Base-by-base conservation (phyloP, 2,888 invertebrate species). In the Lingula anatina region DNA sequence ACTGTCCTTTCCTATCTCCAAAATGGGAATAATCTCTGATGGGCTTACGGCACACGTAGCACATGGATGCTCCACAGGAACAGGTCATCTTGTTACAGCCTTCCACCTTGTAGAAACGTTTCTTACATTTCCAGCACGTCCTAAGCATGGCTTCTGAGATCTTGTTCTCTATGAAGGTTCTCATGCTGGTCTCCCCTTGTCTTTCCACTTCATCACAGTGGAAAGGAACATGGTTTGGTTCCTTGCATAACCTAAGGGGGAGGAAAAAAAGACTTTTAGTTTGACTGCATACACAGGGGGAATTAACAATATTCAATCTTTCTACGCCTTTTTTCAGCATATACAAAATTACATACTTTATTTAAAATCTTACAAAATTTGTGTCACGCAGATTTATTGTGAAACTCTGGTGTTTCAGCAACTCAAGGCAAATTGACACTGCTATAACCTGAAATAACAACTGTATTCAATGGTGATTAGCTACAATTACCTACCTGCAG, bases 11-110 rank as follows among this genome's bases (percentile, higher is more conserved):
- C 5, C 53, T 44, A 26, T 55, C 46, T 15, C 50, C 42, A 52
- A 84, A 84, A 70, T 84, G 84, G 1, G 55, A 54, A 59, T 85
- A 84, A 63, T 78, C 77, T 1, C 66, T 73, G 15, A 83, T 77
- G 3, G 66, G 62, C 47, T 56, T 50, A 39, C 70, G 54, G 45
- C 74, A 74, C 2, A 71, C 60, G 54, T 74, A 73, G 48, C 74
- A 74, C 64, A 69, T 72, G 3, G 65, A 57, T 7, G 66, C 64
- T 0, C 73, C 71, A 64, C 74, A 74, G 5, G 61, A 54, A 57
- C 74, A 74, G 1, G 71, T 73, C 71, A 74, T 73, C 58, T 70
- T 71, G 58, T 74, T 74, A 56, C 73, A 74, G n/a, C 74, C 74
- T 20, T 47, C 50, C 3, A 62, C 62, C 51, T 74, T 74, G 37